Evolutionary conservation across 1,140 invertebrate species (phyloP).

Genomic region (Tyrophagus putrescentiae): DNA sequence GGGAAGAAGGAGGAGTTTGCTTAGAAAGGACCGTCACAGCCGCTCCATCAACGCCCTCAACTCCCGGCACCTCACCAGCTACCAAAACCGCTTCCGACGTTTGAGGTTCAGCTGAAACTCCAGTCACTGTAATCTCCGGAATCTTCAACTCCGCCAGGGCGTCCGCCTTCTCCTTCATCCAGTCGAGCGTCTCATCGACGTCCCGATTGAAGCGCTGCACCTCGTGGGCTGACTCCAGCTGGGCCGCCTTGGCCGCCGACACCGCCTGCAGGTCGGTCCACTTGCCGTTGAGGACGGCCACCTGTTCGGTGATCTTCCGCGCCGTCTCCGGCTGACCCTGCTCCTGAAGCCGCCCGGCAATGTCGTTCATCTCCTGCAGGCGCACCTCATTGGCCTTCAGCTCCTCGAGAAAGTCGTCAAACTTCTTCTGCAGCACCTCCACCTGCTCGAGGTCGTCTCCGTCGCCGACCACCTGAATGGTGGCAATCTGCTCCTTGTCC

Average conservation of each 20-base stretch:
- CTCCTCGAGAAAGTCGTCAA: conserved; percentile 99
- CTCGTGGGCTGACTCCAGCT: conserved; percentile 92
- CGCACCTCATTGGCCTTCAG: conserved; percentile 94
- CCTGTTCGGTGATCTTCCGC: conserved; percentile 87
- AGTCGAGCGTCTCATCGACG: conserved; percentile 95
- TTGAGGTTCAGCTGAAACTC: conserved; percentile 83
- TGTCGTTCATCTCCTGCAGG: conserved; percentile 86
- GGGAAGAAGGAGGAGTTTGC: too few relatives aligned
- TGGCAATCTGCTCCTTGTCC: conserved; percentile 93
- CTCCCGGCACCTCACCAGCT: too few relatives aligned
- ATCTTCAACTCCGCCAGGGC: conserved; percentile 91
- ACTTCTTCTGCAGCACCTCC: conserved; percentile 94
- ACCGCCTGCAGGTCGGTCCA: conserved; percentile 88
- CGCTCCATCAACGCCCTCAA: too few relatives aligned
- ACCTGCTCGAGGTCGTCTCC: conserved; percentile 81
- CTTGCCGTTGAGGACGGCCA: conserved; percentile 72
- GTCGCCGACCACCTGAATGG: conserved; percentile 87
- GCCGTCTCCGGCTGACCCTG: conserved; percentile 96
- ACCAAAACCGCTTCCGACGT: too few relatives aligned
- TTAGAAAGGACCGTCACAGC: too few relatives aligned
- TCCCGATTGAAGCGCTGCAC: conserved; percentile 97
- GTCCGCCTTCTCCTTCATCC: conserved; percentile 97
- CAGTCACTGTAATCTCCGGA: conserved; percentile 91
- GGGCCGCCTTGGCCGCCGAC: conserved; percentile 80
- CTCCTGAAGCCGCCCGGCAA: conserved; percentile 76